Conservation (phyloP, 2,113 vertebrate species). For the Notechis scutatus region DNA sequence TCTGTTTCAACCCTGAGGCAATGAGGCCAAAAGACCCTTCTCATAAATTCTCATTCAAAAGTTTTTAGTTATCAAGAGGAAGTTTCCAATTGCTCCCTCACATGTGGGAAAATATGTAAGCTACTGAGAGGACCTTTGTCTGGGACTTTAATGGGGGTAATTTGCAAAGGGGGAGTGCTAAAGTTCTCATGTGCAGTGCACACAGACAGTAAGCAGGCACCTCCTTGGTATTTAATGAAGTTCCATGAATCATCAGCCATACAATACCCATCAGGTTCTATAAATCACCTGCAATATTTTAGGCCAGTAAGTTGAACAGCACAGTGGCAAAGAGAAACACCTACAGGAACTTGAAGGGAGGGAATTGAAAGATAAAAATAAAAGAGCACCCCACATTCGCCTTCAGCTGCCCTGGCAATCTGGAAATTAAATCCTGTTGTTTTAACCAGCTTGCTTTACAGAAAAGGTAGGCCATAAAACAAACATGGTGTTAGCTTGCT, state of each 20-base stretch:
- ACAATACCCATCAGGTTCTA: slow-evolving; percentile 50
- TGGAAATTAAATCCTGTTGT: slow-evolving; percentile 58
- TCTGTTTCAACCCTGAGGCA: slow-evolving; percentile 66
- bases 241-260: slow-evolving; percentile 62
- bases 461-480: slow-evolving; percentile 61
- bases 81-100: slow-evolving; percentile 75
- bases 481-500: slow-evolving; percentile 48
- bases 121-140: slow-evolving; percentile 75
- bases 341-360: slow-evolving; percentile 23
- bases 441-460: slow-evolving; percentile 57
- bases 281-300: slow-evolving; percentile 59
- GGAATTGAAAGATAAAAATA: slow-evolving; percentile 31
- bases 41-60: slow-evolving; percentile 72
- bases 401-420: slow-evolving; percentile 41
- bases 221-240: slow-evolving; percentile 68
- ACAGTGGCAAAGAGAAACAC: slow-evolving; percentile 37
- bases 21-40: slow-evolving; percentile 66
- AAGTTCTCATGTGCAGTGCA: slow-evolving; percentile 67
- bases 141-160: slow-evolving; percentile 64
- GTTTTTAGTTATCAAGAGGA: slow-evolving; percentile 72
- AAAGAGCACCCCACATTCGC: not conserved
- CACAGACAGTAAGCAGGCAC: slow-evolving; percentile 66
- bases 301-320: slow-evolving; percentile 23
- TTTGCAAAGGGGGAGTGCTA: slow-evolving; percentile 63
- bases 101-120: slow-evolving; percentile 74